phyloP scores from a whole-genome alignment of 1,140 invertebrate species.

The Eriocheir sinensis region DNA sequence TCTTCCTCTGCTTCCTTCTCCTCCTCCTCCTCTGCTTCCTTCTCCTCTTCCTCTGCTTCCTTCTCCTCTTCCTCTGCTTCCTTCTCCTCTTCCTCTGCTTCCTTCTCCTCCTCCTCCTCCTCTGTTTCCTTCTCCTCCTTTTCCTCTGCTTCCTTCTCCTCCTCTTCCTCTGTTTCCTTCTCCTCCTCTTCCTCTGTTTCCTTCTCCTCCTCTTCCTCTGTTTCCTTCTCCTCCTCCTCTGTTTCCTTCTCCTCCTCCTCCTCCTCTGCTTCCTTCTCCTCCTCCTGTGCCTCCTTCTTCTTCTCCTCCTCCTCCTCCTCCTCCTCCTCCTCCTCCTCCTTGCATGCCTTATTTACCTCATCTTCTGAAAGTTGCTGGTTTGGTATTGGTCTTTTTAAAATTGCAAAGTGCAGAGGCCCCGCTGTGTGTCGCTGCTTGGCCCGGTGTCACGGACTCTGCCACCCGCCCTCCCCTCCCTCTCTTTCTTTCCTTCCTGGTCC shows the following conservation, averaged over 20 bases:
- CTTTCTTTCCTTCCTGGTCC: too few relatives aligned
- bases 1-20: background rate
- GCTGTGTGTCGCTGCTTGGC: background rate
- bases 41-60: background rate
- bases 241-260: background rate
- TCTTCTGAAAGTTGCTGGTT: too few relatives aligned
- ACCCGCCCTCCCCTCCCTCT: too few relatives aligned
- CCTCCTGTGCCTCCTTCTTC: too few relatives aligned
- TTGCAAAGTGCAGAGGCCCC: background rate
- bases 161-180: too few relatives aligned
- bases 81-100: background rate
- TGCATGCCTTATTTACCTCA: too few relatives aligned
- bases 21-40: background rate
- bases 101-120: background rate
- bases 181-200: background rate
- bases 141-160: background rate
- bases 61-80: background rate
- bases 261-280: background rate
- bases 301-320: too few relatives aligned
- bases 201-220: background rate
- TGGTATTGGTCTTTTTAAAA: background rate
- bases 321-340: too few relatives aligned
- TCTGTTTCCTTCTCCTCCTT: background rate
- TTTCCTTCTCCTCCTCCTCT: background rate
- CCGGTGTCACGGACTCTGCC: background rate